Evolutionary conservation across 2,797 vertebrate species (phyloP).

Genomic region (Taeniopygia guttata): DNA sequence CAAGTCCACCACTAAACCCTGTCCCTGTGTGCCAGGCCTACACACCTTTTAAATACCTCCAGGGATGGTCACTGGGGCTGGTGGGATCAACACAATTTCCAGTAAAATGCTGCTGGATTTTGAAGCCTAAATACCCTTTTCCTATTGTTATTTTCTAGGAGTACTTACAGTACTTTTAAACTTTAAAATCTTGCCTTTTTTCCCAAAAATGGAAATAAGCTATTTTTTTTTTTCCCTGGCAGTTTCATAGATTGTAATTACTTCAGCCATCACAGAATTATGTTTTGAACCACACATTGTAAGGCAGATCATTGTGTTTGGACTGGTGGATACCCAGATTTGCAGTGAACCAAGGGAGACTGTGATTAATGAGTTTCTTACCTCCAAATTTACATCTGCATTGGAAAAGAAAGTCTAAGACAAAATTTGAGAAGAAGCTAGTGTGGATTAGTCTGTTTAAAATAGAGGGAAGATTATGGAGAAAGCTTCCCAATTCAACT

Average conservation of each 20-base stretch:
- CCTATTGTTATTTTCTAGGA: not conserved
- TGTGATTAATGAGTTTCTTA: not conserved
- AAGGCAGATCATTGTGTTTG: not conserved
- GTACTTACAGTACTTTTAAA: not conserved
- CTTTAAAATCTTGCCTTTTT: not conserved
- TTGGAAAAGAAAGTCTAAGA: not conserved
- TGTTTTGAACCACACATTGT: not conserved
- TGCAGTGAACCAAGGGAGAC: not conserved
- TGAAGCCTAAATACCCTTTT: not conserved
- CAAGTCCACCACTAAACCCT: not conserved
- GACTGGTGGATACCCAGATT: not conserved
- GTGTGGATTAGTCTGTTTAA: not conserved
- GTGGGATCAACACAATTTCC: not conserved
- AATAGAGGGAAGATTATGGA: not conserved
- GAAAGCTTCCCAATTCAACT: not conserved
- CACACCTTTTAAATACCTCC: not conserved
- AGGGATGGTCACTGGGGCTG: not conserved
- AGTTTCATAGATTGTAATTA: not conserved
- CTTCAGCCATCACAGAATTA: not conserved
- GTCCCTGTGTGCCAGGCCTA: not conserved
- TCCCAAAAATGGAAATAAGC: not conserved
- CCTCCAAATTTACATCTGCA: not conserved
- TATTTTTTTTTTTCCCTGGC: not conserved
- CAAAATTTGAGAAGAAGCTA: not conserved
- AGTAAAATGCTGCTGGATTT: not conserved